phyloP scores from a whole-genome alignment of 30 jellyfish, hydroid and myxozoan genomes.

The Rhopilema esculentum region DNA sequence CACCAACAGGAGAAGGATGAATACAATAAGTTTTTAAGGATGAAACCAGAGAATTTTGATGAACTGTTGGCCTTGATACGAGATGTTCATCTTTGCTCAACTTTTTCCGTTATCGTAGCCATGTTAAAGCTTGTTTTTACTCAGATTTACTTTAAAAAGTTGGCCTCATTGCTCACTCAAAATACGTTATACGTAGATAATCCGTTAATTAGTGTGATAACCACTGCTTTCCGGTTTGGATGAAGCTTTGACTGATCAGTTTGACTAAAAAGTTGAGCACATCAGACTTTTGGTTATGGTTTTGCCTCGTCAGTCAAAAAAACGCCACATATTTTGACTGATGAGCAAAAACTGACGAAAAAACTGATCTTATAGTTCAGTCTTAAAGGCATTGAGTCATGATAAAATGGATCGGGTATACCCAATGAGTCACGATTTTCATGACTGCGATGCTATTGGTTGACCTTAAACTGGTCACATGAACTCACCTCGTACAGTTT shows the following conservation, averaged over 20 bases:
- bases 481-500: too few relatives aligned
- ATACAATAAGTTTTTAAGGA: too few relatives aligned
- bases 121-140: not conserved
- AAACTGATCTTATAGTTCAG: not conserved
- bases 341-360: not conserved
- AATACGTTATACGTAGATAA: not conserved
- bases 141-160: not conserved
- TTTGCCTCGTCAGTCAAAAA: not conserved
- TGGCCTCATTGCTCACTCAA: not conserved
- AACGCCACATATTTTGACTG: not conserved
- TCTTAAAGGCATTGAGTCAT: too few relatives aligned
- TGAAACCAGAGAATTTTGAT: too few relatives aligned
- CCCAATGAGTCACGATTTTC: too few relatives aligned
- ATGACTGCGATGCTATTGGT: too few relatives aligned
- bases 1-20: too few relatives aligned
- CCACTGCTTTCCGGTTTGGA: slow-evolving; percentile 7
- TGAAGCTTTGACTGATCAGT: slow-evolving; percentile 8
- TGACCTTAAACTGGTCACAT: too few relatives aligned
- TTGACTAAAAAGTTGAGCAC: slow-evolving; percentile 3
- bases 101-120: not conserved
- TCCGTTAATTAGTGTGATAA: not conserved
- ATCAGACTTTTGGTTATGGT: not conserved
- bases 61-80: too few relatives aligned
- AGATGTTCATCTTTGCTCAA: not conserved
- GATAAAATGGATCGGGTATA: too few relatives aligned